These are phyloP conservation scores for Cryptosula pallasiana DNA, from an alignment of 2,888 invertebrate species.

Conservation along the genomic window DNA sequence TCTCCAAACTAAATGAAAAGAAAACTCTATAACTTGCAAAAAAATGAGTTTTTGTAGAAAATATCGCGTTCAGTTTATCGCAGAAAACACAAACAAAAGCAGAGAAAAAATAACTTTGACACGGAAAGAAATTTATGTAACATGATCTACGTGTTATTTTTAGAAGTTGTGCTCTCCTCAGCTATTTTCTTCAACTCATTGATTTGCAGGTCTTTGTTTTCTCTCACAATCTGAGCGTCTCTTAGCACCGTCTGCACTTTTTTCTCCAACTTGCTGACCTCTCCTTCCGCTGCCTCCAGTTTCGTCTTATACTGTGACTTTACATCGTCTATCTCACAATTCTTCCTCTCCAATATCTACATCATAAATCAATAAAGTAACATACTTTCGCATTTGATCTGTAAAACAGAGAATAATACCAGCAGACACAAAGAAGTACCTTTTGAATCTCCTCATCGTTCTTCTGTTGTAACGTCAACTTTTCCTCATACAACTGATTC, in stretches of 20 bases:
- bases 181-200: conserved; percentile 40
- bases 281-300: conserved; percentile 45
- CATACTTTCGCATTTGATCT: not conserved
- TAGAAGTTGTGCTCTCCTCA: conserved; percentile 39
- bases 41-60: too few relatives aligned
- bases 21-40: too few relatives aligned
- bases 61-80: too few relatives aligned
- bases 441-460: conserved; percentile 51
- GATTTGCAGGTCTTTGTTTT: conserved; percentile 46
- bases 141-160: conserved; percentile 32
- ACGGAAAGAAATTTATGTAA: too few relatives aligned
- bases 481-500: conserved; percentile 50
- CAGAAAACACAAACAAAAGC: too few relatives aligned
- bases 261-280: conserved; percentile 41
- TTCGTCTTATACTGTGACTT: conserved; percentile 46
- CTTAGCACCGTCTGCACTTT: conserved; percentile 45
- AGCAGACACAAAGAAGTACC: conserved; percentile 30
- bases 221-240: conserved; percentile 40
- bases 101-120: too few relatives aligned
- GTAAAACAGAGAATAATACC: not conserved
- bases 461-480: conserved; percentile 48
- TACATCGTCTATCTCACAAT: conserved; percentile 50
- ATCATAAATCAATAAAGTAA: not conserved
- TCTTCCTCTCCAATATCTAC: conserved; percentile 50
- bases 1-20: conserved; percentile 23